Percentiles rank a stretch among this genome's conserved stretches.
phyloP scores from a whole-genome alignment of 1,140 invertebrate genomes.

The Dufourea novaeangliae region DNA sequence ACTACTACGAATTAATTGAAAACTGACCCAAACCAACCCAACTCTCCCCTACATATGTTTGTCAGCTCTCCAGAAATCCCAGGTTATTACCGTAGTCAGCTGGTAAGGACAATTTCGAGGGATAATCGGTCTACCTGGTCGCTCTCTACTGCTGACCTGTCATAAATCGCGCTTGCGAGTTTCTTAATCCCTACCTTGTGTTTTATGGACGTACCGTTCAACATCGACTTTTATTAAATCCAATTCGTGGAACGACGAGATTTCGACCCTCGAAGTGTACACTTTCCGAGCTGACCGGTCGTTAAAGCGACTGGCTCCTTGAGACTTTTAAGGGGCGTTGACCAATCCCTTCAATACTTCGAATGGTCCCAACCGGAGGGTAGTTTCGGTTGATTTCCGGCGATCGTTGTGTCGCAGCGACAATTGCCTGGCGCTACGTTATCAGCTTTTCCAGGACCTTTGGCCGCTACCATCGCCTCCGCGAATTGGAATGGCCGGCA shows the following conservation, averaged over 20 bases:
- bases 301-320: background rate
- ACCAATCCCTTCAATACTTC: background rate
- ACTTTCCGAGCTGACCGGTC: background rate
- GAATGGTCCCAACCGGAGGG: background rate
- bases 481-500: conserved; percentile 42
- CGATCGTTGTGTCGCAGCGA: conserved; percentile 17
- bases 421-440: conserved; percentile 37
- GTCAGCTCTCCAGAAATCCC: no score
- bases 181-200: no score
- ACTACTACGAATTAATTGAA: no score
- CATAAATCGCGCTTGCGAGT: no score
- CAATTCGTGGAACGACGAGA: background rate
- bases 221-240: background rate
- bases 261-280: background rate
- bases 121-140: no score
- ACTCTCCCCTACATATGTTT: no score
- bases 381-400: conserved; percentile 30
- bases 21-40: no score
- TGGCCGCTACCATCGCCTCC: background rate
- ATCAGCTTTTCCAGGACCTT: conserved; percentile 33
- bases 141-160: no score
- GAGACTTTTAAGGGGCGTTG: background rate
- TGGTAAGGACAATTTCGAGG: no score
- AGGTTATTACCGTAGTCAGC: no score
- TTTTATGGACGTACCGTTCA: no score